A percentile compares a stretch with the other conserved stretches of the same genome.
These are phyloP conservation scores for Lineus longissimus DNA, from an alignment of 1,140 invertebrate genomes.

Conservation along the genomic window DNA sequence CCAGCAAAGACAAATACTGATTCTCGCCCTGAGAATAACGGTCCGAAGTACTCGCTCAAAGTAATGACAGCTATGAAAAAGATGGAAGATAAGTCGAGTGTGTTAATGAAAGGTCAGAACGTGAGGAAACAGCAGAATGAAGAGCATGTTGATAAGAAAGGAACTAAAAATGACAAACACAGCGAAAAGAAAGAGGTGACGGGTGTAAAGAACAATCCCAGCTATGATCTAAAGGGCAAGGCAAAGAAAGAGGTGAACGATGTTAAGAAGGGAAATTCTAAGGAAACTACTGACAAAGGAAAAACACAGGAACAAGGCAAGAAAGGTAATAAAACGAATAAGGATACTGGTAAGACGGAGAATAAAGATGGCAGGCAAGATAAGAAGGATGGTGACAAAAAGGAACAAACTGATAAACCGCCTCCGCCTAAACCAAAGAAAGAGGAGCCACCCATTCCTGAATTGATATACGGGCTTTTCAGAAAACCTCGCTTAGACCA, in stretches of 20 bases:
- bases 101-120: neutral
- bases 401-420: no score
- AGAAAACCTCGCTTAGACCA: no score
- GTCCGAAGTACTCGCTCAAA: no score
- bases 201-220: neutral
- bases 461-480: no score
- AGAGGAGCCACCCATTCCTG: no score
- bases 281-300: neutral
- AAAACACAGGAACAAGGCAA: neutral
- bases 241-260: neutral
- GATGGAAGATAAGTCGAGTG: neutral
- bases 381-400: no score
- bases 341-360: neutral
- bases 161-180: neutral
- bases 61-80: neutral
- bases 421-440: no score
- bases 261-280: neutral
- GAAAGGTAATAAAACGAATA: neutral
- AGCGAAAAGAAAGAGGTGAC: neutral
- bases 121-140: neutral
- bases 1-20: no score
- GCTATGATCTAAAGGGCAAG: neutral
- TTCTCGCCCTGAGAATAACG: no score
- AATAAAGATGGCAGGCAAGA: neutral
- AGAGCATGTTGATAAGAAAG: neutral